phyloP scores from a whole-genome alignment of 2,888 invertebrate species.

The Thereva unica region DNA sequence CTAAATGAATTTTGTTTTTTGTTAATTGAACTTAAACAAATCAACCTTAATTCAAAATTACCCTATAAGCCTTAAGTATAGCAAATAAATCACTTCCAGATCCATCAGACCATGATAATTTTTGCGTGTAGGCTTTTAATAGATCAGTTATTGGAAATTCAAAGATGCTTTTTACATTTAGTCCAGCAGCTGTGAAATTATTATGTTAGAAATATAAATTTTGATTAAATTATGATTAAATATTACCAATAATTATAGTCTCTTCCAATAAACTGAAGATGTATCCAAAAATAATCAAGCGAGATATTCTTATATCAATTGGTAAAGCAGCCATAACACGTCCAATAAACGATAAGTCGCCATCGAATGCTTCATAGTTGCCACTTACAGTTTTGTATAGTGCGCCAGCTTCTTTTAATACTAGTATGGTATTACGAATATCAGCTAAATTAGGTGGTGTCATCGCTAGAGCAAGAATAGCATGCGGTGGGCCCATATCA shows the following conservation, averaged over 20 bases:
- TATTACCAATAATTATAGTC: conserved; percentile 74
- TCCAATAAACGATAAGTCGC: conserved; percentile 86
- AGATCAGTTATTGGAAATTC: conserved; percentile 71
- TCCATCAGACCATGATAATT: conserved; percentile 79
- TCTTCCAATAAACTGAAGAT: conserved; percentile 85
- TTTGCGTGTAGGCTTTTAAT: conserved; percentile 73
- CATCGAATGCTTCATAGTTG: conserved; percentile 67
- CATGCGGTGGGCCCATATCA: conserved; percentile 77
- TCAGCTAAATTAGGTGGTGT: conserved; percentile 84
- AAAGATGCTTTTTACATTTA: conserved; percentile 81
- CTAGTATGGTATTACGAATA: conserved; percentile 79
- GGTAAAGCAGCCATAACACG: conserved; percentile 81
- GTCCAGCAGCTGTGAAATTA: conserved; percentile 70
- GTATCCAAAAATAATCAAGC: conserved; percentile 84
- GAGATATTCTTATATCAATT: conserved; percentile 78
- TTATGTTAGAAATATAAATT: neutral
- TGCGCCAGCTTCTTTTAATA: conserved; percentile 85
- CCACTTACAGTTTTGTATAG: conserved; percentile 66
- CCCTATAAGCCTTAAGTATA: conserved; percentile 77
- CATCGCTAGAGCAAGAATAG: conserved; percentile 80
- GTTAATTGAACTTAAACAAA: neutral
- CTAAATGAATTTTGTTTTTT: conserved; percentile 54
- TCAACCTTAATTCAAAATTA: conserved; percentile 49
- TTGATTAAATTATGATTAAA: neutral
- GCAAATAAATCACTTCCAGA: conserved; percentile 83